Percentiles rank a stretch among this genome's conserved stretches.
Conservation (phyloP, 2,888 invertebrate species). For the Nesidiocoris tenuis region DNA sequence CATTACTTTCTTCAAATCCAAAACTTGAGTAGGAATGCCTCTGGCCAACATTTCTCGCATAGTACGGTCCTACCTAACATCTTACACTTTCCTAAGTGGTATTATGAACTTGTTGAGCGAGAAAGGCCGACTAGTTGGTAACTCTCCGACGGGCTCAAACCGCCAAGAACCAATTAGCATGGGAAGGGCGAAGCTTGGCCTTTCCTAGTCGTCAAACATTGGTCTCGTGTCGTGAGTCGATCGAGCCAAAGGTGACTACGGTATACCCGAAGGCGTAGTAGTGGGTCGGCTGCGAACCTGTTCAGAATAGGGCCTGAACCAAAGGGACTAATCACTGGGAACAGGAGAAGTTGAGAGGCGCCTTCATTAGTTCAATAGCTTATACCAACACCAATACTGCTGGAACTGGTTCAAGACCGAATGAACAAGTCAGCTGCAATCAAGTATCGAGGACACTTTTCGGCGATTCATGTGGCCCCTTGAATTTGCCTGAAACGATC, state of each 20-base stretch:
- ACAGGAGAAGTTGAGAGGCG: not conserved
- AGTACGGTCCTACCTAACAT: too few species aligned
- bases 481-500: too few species aligned
- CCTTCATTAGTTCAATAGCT: conserved; percentile 17
- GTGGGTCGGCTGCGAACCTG: not conserved
- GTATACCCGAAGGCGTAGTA: not conserved
- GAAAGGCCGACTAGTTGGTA: too few species aligned
- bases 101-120: too few species aligned
- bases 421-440: not conserved
- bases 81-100: too few species aligned
- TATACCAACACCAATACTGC: conserved; percentile 1
- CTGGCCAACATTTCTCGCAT: too few species aligned
- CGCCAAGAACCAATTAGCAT: not conserved
- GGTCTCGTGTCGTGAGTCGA: not conserved
- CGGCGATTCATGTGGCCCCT: too few species aligned
- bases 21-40: too few species aligned
- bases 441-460: too few species aligned
- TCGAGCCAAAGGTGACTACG: not conserved
- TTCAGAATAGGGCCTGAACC: not conserved
- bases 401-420: not conserved
- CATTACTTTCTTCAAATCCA: too few species aligned
- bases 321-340: conserved; percentile 10
- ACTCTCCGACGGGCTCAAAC: too few species aligned
- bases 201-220: not conserved
- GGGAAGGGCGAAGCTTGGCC: not conserved